Percentiles rank a stretch among this genome's conserved stretches.
These are phyloP conservation scores for Microtus richardsoni DNA, from an alignment of 2,113 vertebrate genomes.

Conservation along the genomic window DNA sequence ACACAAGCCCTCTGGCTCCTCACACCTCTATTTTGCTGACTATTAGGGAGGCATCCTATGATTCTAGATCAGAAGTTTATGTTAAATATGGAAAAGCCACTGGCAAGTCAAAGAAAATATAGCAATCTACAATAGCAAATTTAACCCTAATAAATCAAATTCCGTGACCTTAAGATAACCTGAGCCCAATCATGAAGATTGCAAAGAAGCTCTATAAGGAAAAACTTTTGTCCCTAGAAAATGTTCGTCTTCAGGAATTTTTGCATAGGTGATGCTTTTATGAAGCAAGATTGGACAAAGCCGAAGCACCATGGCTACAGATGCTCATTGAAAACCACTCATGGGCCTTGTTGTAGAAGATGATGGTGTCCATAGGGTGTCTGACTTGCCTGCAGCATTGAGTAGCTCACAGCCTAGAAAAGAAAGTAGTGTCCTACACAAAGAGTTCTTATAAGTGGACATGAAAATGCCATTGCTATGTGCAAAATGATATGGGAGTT, in stretches of 20 bases:
- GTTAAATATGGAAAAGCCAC: neutral
- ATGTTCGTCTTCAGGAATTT: neutral
- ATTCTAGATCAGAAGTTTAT: neutral
- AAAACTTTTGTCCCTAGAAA: neutral
- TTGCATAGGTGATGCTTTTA: neutral
- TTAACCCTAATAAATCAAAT: neutral
- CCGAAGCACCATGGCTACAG: neutral
- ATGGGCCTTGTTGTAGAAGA: fast-evolving
- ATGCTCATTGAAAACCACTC: neutral
- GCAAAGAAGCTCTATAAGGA: conserved; percentile 36
- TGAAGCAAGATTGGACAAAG: neutral
- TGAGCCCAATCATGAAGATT: neutral
- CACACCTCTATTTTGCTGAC: neutral
- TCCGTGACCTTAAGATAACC: neutral
- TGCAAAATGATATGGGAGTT: neutral
- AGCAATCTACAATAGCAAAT: neutral
- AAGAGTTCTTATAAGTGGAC: neutral
- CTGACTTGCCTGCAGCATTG: neutral
- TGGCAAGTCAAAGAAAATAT: neutral
- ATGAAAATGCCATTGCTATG: neutral
- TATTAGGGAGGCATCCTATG: neutral
- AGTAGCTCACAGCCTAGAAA: neutral
- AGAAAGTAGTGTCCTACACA: neutral
- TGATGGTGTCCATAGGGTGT: neutral
- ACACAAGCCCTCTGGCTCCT: neutral